Base-by-base conservation (phyloP, 2,888 invertebrate species). In the Catocala sponsa region DNA sequence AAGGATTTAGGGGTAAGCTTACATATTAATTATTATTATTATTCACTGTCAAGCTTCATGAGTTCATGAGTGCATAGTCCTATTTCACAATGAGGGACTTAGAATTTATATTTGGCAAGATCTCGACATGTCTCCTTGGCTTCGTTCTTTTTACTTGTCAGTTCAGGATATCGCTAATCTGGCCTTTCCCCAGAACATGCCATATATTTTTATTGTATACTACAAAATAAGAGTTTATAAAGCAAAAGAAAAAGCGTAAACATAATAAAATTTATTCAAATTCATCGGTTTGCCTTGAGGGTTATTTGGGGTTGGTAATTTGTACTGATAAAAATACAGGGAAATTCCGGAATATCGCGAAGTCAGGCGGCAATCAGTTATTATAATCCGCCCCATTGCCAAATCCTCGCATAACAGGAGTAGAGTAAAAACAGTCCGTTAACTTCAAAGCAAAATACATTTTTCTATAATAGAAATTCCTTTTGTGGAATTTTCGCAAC, bases 351-450 rank as follows among this genome's bases (percentile, higher is more conserved):
- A 52, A 64, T 60, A 50, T 38, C 51, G 47, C 65, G 69, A 74
- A 72, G 74, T 75, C 75, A 74, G 72, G 54, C 74, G 50, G 69
- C 72, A 74, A 71, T 74, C 69, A 77, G 66, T 77, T 72, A 77
- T 74, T 67, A 67, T 67, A 77, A 74, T 75, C 71, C 74, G 54
- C 52, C 65, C 65, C 74, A 68, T 67, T 68, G 68, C 72, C 78
- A 77, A 75, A 71, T 72, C 52, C 72, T 59, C 62, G 59, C 57
- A 64, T 65, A 77, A 76, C 77, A 55, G 55, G 52, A 58, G 74
- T 77, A 69, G 72, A 72, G 66, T 72, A 76, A 74, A 69, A 74
- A 74, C 71, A 69, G 74, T 71, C 62, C 56, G 72, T 72, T 65
- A 63, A 66, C 69, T 77, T 71, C 72, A 77, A 77, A 75, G 66